These are phyloP conservation scores for Noctua janthe DNA, from an alignment of 2,888 invertebrate genomes.

Conservation along the genomic window DNA sequence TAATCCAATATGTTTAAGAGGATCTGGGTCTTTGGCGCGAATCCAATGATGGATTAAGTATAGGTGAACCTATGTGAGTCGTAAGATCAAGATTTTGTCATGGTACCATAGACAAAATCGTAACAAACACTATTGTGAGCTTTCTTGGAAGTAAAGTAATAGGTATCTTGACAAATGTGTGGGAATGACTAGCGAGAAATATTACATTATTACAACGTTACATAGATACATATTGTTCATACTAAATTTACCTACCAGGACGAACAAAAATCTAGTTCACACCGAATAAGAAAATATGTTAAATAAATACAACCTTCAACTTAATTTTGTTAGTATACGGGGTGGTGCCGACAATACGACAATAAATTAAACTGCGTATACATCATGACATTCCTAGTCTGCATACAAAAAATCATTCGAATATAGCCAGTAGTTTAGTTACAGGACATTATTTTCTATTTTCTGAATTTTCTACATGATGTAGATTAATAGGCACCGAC, in stretches of 20 bases:
- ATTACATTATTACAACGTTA: neutral
- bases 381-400: no score
- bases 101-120: neutral
- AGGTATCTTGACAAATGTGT: conserved; percentile 2
- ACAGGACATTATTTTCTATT: no score
- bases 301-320: neutral
- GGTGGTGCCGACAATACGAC: no score
- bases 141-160: neutral
- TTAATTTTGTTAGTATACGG: no score
- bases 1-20: neutral
- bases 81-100: neutral
- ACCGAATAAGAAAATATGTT: neutral
- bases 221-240: neutral
- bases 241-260: neutral
- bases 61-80: neutral
- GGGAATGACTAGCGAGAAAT: neutral
- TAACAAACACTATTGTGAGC: neutral
- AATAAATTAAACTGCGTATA: no score
- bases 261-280: neutral
- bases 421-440: no score
- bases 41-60: neutral
- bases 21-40: neutral
- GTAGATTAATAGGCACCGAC: no score
- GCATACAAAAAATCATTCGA: no score
- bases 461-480: no score